Evolutionary conservation across 2,113 vertebrate species (phyloP), one percentile per base, ranked within the genome.

Genomic region (Irena cyanogastra): DNA sequence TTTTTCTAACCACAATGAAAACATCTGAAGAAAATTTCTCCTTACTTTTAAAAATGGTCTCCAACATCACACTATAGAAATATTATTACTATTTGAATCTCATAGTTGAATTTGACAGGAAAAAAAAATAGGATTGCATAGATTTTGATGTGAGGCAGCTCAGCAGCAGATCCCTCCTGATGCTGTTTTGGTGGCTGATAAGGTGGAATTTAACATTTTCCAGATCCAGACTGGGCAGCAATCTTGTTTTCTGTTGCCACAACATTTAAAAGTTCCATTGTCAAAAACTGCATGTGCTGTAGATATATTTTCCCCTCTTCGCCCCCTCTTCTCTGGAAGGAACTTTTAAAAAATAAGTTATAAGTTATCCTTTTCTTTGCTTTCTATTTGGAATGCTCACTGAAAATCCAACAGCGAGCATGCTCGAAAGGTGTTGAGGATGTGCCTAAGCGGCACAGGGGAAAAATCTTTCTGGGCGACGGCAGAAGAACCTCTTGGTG

Each of bases 161-260:
- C 61, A 45, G 83, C 79, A 94, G 37, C 71, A 90, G 86, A 87
- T 89, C n/a, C 20, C 19, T 92, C 37, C 69, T 76, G 76, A 52
- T 60, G 72, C 57, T 54, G 56, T 89, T 90, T 90, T 5, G 1
- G 76, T 92, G 90, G 80, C 92, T 96, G 92, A 89, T 95, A 95
- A 96, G 56, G 83, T 90, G 88, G 49, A 78, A 93, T 91, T 91
- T 89, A 96, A 96, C 86, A 54, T 93, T 89, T 93, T 92, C 90
- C 90, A 97, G 93, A 88, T 69, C 92, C 0, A 2, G 72, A 78
- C 76, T 82, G 72, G 83, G 76, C 76, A 96, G 45, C 3, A 1
- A 26, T 60, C 64, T 85, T 94, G 42, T 89, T 68, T 93, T 82
- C 83, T 87, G 44, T 89, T 89, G 82, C 83, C 30, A 44, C 83